Conservation (phyloP, 2,797 vertebrate genomes). For the Neomorphus geoffroyi region DNA sequence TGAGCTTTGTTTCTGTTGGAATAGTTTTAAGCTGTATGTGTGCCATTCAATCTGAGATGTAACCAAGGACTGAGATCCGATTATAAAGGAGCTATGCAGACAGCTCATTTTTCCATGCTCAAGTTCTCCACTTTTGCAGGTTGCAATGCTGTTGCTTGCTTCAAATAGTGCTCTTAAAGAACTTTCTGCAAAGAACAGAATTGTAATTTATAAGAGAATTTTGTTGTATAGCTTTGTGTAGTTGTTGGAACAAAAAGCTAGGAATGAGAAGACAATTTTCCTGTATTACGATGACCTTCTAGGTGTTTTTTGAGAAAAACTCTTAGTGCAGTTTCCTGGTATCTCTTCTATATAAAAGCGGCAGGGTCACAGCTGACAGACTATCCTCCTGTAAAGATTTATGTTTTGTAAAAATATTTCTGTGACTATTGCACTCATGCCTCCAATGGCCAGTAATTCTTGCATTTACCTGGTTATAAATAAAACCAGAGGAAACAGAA, state of each 20-base stretch:
- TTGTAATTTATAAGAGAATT: background rate
- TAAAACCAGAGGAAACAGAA: background rate
- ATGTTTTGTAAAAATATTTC: background rate
- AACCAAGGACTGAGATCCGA: background rate
- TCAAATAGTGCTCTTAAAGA: background rate
- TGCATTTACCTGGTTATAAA: background rate
- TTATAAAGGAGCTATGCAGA: background rate
- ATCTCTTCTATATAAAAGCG: background rate
- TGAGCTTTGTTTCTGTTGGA: background rate
- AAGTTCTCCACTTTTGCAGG: background rate
- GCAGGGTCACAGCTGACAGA: background rate
- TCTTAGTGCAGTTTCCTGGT: background rate
- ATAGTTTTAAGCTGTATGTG: background rate
- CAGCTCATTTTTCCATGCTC: background rate
- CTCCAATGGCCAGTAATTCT: background rate
- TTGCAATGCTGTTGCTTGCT: background rate
- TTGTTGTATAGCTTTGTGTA: background rate
- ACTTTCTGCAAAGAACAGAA: background rate
- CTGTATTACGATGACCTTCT: background rate
- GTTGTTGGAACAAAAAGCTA: background rate
- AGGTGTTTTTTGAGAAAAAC: background rate
- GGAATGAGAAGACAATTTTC: background rate
- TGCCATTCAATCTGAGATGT: background rate
- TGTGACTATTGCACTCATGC: background rate
- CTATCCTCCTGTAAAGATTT: background rate